A percentile compares a stretch with the other conserved stretches of the same genome.
These are phyloP conservation scores for Drosophila equinoxialis DNA, from an alignment of 1,140 invertebrate genomes.

Conservation along the genomic window DNA sequence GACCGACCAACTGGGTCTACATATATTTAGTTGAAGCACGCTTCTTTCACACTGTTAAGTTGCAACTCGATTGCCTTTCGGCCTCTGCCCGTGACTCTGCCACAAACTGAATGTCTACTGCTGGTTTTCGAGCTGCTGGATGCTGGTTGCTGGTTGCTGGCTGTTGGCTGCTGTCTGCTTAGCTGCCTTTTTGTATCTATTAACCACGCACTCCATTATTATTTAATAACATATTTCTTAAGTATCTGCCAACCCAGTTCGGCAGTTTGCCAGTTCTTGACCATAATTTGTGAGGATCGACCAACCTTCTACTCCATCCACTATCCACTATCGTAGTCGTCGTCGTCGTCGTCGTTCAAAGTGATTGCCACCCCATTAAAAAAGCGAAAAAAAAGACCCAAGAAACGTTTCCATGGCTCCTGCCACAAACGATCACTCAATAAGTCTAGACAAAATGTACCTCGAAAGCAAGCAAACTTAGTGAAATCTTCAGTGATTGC, in stretches of 20 bases:
- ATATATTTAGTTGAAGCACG: constrained; percentile 40
- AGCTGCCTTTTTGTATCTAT: constrained; percentile 70
- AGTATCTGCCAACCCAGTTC: constrained; percentile 81
- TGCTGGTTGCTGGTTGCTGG: constrained; percentile 38
- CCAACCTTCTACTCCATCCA: constrained; percentile 14
- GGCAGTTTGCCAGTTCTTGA: constrained; percentile 52
- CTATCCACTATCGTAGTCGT: constrained; percentile 31
- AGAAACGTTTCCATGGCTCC: constrained; percentile 57
- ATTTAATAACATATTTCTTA: constrained; percentile 82
- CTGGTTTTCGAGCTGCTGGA: neutral
- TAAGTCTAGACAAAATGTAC: constrained; percentile 79
- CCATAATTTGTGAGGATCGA: constrained; percentile 73
- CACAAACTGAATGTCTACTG: neutral
- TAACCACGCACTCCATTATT: constrained; percentile 82
- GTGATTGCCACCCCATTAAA: constrained; percentile 83
- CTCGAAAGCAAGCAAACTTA: constrained; percentile 46
- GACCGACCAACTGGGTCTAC: constrained; percentile 44
- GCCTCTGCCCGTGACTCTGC: neutral
- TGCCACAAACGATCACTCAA: constrained; percentile 79
- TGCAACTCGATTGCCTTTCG: constrained; percentile 11
- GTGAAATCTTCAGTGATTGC: constrained; percentile 61
- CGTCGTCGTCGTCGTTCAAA: constrained; percentile 73
- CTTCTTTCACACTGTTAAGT: constrained; percentile 66
- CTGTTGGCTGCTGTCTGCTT: constrained; percentile 32
- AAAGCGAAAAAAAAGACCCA: constrained; percentile 34